A percentile compares a stretch with the other conserved stretches of the same genome.
Conservation (phyloP, 2,113 vertebrate genomes). For the Rhabdomys dilectus region DNA sequence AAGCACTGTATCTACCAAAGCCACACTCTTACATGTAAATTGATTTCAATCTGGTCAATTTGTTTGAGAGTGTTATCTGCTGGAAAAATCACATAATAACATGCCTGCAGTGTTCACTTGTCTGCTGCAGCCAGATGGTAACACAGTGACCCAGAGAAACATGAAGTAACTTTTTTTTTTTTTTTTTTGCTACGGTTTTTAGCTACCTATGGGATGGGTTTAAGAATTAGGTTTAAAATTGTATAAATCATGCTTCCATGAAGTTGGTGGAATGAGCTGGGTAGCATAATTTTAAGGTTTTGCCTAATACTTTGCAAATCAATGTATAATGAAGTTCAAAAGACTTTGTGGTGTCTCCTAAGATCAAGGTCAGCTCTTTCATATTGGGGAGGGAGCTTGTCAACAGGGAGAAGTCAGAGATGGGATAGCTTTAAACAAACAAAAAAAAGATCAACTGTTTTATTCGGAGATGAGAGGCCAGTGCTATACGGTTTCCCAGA, state of each 20-base stretch:
- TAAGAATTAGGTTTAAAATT: neutral
- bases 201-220: neutral
- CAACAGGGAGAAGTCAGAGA: neutral
- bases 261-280: no score
- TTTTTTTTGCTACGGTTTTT: neutral
- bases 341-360: neutral
- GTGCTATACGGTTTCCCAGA: neutral
- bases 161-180: rapidly evolving
- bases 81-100: neutral
- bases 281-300: neutral
- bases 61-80: neutral
- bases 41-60: neutral
- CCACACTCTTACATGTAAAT: neutral
- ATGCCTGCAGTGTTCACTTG: neutral
- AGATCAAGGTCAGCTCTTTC: neutral
- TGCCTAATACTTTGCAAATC: neutral
- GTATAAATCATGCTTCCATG: neutral
- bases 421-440: neutral
- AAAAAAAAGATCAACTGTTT: no score
- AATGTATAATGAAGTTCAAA: neutral
- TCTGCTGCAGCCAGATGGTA: neutral
- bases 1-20: neutral
- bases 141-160: neutral
- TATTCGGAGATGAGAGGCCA: neutral
- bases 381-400: neutral